Evolutionary conservation across 1,140 invertebrate genomes (phyloP).

Genomic region (Drosophila trapezifrons): DNA sequence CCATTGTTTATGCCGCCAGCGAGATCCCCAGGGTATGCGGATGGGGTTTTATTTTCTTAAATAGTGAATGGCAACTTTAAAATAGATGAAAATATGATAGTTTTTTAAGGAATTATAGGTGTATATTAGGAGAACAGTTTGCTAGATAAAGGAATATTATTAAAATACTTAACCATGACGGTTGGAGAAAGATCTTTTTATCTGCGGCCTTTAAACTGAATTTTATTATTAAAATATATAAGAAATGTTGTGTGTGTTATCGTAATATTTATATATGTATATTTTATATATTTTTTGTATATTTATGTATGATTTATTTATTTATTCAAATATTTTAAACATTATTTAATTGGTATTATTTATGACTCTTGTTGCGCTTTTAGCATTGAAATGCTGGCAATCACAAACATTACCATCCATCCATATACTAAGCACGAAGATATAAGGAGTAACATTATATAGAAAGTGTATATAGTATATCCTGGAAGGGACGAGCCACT

Average conservation of each 20-base stretch:
- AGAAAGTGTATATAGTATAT: constrained; percentile 1
- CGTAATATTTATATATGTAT: too few relatives aligned
- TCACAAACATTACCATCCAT: background rate
- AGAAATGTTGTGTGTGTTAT: too few relatives aligned
- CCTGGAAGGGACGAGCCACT: background rate
- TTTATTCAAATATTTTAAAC: too few relatives aligned
- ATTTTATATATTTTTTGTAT: background rate
- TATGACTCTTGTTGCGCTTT: constrained; percentile 45
- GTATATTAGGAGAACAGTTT: background rate
- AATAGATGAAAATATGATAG: background rate
- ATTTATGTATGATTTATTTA: background rate
- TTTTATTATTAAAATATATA: too few relatives aligned
- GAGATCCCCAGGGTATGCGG: background rate
- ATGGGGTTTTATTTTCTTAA: background rate
- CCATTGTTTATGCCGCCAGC: constrained; percentile 19
- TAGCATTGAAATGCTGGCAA: constrained; percentile 38
- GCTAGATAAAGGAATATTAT: too few relatives aligned
- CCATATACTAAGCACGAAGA: background rate
- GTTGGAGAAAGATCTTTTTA: too few relatives aligned
- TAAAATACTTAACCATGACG: too few relatives aligned
- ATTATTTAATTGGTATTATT: too few relatives aligned
- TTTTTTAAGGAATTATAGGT: background rate
- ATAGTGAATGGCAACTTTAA: background rate
- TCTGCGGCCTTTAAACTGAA: too few relatives aligned
- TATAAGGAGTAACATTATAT: constrained; percentile 20